Evolutionary conservation across 2,797 vertebrate genomes (phyloP).

Genomic region (Staurois parvus): DNA sequence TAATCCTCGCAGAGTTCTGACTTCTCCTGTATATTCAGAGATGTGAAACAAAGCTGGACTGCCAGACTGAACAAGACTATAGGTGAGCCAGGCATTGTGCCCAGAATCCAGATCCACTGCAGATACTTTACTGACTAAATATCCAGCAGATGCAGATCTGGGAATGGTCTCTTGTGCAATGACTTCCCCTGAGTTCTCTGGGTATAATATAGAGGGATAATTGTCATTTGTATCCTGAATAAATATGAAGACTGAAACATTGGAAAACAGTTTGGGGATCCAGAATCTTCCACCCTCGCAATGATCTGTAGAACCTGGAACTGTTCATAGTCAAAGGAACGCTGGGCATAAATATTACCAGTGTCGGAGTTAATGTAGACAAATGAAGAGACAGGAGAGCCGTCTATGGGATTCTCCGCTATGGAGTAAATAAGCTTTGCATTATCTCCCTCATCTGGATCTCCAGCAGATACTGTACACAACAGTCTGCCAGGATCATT

Average conservation of each 20-base stretch:
- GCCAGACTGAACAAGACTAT: constrained; percentile 21
- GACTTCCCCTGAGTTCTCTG: background rate
- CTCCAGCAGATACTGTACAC: constrained; percentile 12
- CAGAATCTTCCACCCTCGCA: constrained; percentile 39
- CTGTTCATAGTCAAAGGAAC: constrained; percentile 37
- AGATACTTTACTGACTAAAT: constrained; percentile 50
- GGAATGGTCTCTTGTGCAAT: constrained; percentile 38
- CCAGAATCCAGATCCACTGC: constrained; percentile 50
- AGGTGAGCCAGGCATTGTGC: constrained; percentile 52
- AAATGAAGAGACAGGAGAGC: constrained; percentile 25
- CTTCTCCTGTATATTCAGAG: constrained; percentile 40
- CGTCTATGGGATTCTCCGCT: background rate
- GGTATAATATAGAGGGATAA: constrained; percentile 18
- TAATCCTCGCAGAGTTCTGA: constrained; percentile 30
- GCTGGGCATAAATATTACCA: constrained; percentile 60
- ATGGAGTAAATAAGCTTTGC: constrained; percentile 21
- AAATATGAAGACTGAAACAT: constrained; percentile 19
- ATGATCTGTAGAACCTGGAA: constrained; percentile 87
- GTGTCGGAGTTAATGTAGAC: constrained; percentile 23
- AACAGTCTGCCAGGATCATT: constrained; percentile 23
- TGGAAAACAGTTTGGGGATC: constrained; percentile 22
- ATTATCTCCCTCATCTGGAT: constrained; percentile 21
- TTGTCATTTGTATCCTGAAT: constrained; percentile 39
- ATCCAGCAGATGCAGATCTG: constrained; percentile 35
- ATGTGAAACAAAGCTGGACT: constrained; percentile 28